Evolutionary conservation across 23 tunicate genomes (phyloP).

Genomic region (Ascidia mentula): DNA sequence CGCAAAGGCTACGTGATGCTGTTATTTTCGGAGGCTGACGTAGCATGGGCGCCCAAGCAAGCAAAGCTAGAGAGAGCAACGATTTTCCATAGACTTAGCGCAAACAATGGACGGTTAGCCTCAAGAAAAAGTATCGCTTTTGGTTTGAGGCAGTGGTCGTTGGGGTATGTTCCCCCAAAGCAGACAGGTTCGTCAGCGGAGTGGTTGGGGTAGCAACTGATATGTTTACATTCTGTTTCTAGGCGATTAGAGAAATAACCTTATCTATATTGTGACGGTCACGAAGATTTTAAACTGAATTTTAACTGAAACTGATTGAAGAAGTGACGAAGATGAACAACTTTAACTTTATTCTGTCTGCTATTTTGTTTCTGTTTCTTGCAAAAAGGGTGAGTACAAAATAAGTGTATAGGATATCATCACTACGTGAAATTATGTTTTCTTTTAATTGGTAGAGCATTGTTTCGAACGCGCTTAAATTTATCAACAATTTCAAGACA

Average conservation of each 20-base stretch:
- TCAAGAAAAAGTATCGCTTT: slow-evolving; percentile 1
- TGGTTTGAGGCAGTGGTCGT: neutral
- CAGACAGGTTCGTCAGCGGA: neutral
- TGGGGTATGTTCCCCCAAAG: neutral
- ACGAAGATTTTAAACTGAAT: no score
- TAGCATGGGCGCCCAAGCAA: neutral
- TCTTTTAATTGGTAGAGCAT: no score
- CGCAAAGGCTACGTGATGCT: neutral
- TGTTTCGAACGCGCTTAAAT: no score
- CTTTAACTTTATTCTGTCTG: neutral
- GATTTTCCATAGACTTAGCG: neutral
- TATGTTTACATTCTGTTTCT: neutral
- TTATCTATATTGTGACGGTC: neutral
- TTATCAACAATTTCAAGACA: no score
- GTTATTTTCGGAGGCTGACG: slow-evolving; percentile 1
- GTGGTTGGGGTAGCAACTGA: neutral
- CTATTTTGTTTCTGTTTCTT: neutral
- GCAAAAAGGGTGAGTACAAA: neutral
- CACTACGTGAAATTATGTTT: no score
- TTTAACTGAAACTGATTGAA: no score
- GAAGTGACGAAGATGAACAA: neutral
- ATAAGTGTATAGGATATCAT: no score
- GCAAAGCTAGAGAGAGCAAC: neutral
- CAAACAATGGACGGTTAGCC: neutral
- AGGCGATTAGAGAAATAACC: neutral